Base-by-base conservation (phyloP, 2,113 vertebrate genomes). In the Penelope pileata region DNA sequence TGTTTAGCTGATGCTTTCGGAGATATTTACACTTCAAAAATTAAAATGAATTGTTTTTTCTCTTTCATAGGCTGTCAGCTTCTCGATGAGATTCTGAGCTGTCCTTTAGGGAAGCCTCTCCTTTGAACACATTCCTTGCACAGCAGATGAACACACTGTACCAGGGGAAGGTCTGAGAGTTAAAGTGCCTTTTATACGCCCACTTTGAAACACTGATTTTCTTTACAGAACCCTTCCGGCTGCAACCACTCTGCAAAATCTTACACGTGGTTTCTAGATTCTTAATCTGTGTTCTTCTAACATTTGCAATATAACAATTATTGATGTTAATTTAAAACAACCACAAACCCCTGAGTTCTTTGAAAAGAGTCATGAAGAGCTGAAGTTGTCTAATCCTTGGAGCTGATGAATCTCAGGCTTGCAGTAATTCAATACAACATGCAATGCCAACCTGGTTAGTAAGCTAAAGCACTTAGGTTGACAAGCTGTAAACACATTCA, bases 401-500 rank as follows among this genome's bases (percentile, higher is more conserved):
- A 91, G 92, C 84, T 91, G 86, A 56, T 86, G 75, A 77, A 77
- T 89, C 60, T 96, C 75, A 30, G 72, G 84, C 84, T 88, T 3
- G 2, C 87, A 83, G 64, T 94, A 94, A 94, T 83, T 96, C 72
- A 83, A 34, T 77, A 47, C 54, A 93, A 23, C 77, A n/a, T 32
- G 29, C 17, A 14, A 21, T 93, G 94, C 91, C 93, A 95, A 29
- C 86, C 93, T 95, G 91, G 80, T 86, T 90, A 93, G 90, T 83
- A 83, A 92, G 91, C 86, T 62, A 2, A 83, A 94, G 80, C n/a
- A 27, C 88, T 84, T 64, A 6, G 63, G 74, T 82, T 94, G 95
- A 86, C 91, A 93, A 72, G 84, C 82, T 95, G 94, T 91, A 90
- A 95, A 96, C 93, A 93, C 69, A 67, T 77, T 78, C 27, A 83